Conservation (phyloP, 2,888 invertebrate species). For the Sinelater perroti region DNA sequence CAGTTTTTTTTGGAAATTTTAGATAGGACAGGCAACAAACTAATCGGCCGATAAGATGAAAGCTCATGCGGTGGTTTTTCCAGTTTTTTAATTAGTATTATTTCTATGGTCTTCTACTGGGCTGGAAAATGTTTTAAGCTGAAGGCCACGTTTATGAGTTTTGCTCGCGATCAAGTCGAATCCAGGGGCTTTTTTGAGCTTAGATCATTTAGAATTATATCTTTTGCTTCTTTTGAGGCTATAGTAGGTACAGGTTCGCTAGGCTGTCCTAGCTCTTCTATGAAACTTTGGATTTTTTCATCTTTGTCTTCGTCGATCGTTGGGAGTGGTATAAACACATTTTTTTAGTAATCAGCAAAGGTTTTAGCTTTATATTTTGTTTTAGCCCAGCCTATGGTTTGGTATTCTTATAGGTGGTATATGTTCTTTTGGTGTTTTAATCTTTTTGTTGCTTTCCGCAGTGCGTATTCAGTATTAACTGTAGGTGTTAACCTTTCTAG, state of each 20-base stretch:
- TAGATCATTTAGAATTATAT: constrained; percentile 6
- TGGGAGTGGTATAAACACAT: constrained; percentile 9
- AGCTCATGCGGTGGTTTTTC: too few species aligned
- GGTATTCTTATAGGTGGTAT: constrained; percentile 10
- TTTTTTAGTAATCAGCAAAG: constrained; percentile 12
- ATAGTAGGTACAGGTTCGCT: constrained; percentile 10
- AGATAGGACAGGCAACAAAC: too few species aligned
- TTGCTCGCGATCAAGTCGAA: constrained; percentile 16
- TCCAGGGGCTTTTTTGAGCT: constrained; percentile 5
- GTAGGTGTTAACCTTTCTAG: constrained; percentile 17
- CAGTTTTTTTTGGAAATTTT: constrained; percentile 12
- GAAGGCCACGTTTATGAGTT: constrained; percentile 14
- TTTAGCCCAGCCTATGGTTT: constrained; percentile 8
- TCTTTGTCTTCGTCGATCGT: constrained; percentile 5
- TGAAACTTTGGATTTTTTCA: constrained; percentile 10
- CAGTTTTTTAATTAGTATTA: constrained; percentile 14
- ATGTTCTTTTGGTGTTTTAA: constrained; percentile 5
- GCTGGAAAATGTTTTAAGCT: constrained; percentile 16
- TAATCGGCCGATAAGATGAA: constrained; percentile 11
- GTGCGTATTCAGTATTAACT: constrained; percentile 15
- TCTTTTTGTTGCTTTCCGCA: constrained; percentile 16
- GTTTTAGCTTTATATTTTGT: constrained; percentile 10
- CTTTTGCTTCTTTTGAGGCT: constrained; percentile 14
- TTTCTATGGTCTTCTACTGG: constrained; percentile 16
- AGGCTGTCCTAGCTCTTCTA: constrained; percentile 12